Conservation (phyloP, 23 tunicate genomes). For the Trididemnum nubilum region DNA sequence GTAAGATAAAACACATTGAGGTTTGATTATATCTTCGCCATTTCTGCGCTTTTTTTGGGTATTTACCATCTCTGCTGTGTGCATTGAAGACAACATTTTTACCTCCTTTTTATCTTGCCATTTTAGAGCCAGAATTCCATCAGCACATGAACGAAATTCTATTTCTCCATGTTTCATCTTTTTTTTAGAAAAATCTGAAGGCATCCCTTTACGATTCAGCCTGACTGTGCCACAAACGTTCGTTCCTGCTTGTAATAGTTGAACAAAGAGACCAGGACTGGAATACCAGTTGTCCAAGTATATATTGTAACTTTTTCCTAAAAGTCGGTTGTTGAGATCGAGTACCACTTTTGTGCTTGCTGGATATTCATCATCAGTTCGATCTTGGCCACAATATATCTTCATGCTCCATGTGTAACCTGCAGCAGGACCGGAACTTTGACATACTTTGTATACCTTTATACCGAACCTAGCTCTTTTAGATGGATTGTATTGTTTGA, state of each 20-base stretch:
- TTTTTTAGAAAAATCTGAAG: conserved; percentile 4
- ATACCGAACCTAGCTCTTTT: conserved; percentile 20
- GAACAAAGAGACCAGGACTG: conserved; percentile 14
- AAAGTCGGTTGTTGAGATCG: conserved; percentile 12
- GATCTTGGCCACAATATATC: conserved; percentile 12
- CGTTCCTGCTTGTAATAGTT: conserved; percentile 9
- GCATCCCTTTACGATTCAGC: conserved; percentile 8
- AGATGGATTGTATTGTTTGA: conserved; percentile 19
- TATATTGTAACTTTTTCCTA: conserved; percentile 15
- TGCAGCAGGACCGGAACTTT: conserved; percentile 19
- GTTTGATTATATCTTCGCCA: conserved; percentile 20
- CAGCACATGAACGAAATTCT: conserved; percentile 1
- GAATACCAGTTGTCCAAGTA: conserved; percentile 14
- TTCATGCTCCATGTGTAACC: conserved; percentile 25
- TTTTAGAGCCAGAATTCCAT: conserved; percentile 14
- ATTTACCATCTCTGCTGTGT: conserved; percentile 17
- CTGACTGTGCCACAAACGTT: conserved; percentile 28
- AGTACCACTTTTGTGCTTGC: conserved; percentile 26
- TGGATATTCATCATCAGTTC: not conserved
- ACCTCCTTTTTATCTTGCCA: conserved; percentile 29
- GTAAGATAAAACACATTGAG: conserved; percentile 13
- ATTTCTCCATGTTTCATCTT: conserved; percentile 10
- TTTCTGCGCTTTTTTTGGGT: conserved; percentile 3
- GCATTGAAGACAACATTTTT: conserved; percentile 16
- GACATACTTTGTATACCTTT: conserved; percentile 19